phyloP scores from a whole-genome alignment of 2,113 vertebrate genomes.

The Heterocephalus glaber region DNA sequence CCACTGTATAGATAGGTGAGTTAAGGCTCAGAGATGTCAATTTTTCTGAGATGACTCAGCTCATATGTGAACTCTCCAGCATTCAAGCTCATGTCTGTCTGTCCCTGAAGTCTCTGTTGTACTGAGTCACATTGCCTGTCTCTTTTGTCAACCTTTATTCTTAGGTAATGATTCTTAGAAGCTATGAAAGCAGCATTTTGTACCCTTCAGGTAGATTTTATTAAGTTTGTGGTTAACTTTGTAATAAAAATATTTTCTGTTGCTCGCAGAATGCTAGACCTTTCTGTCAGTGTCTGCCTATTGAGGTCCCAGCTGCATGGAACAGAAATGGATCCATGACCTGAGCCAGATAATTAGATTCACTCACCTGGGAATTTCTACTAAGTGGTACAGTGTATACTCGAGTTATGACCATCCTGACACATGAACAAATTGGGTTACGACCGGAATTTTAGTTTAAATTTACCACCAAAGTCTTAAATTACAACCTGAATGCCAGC shows the following conservation, averaged over 20 bases:
- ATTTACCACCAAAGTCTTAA: too few species aligned
- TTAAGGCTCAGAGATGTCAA: slow-evolving; percentile 1
- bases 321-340: not conserved
- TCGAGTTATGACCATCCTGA: too few species aligned
- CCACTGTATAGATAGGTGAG: not conserved
- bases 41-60: slow-evolving; percentile 43
- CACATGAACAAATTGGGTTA: too few species aligned
- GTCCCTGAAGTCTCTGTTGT: not conserved
- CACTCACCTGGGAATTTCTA: not conserved
- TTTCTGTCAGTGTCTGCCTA: not conserved
- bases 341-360: not conserved
- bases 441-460: too few species aligned
- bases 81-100: slow-evolving; percentile 34
- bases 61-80: not conserved
- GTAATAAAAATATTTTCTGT: not conserved
- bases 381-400: not conserved
- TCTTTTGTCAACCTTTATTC: slow-evolving; percentile 33
- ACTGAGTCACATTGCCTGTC: not conserved
- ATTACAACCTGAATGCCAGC: too few species aligned
- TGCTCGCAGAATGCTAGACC: not conserved
- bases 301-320: not conserved
- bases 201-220: not conserved
- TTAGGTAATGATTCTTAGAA: not conserved
- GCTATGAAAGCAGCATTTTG: not conserved
- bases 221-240: not conserved